Percentiles rank a stretch among this genome's conserved stretches.
phyloP scores from a whole-genome alignment of 30 jellyfish, hydroid and myxozoan species.

The Nemopilema nomurai region DNA sequence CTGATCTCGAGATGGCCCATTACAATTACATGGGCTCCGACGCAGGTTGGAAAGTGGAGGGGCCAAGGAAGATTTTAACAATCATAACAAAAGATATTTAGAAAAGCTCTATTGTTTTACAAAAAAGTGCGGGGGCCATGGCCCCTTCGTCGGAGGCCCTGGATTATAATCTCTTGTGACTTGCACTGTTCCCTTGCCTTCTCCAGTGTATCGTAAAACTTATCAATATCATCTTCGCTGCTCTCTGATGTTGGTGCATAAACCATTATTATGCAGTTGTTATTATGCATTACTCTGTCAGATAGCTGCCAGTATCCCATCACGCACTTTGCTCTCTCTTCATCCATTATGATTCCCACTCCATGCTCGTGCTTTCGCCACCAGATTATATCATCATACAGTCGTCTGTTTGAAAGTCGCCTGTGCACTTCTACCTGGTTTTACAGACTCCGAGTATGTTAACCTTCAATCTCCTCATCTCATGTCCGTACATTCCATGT shows the following conservation, averaged over 20 bases:
- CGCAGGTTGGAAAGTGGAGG: too few relatives aligned
- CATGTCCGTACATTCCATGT: constrained; percentile 33
- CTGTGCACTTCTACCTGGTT: constrained; percentile 1
- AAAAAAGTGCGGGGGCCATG: too few relatives aligned
- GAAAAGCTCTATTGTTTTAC: too few relatives aligned
- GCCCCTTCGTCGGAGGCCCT: too few relatives aligned
- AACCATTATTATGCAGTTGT: constrained; percentile 19
- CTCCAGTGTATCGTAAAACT: constrained; percentile 5
- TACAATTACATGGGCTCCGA: too few relatives aligned
- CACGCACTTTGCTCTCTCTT: not conserved
- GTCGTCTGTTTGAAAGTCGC: not conserved
- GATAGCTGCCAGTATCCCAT: constrained; percentile 19
- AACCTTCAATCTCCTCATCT: not conserved
- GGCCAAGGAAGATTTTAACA: too few relatives aligned
- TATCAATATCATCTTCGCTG: constrained; percentile 6
- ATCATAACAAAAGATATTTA: too few relatives aligned
- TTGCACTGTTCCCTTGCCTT: not conserved
- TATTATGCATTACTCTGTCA: constrained; percentile 3
- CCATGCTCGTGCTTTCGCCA: constrained; percentile 1
- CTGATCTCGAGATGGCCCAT: constrained; percentile 31
- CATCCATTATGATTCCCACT: not conserved
- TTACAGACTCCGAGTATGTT: constrained; percentile 5
- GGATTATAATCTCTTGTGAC: constrained; percentile 8
- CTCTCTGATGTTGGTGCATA: constrained; percentile 44
- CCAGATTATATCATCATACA: constrained; percentile 6